phyloP scores from a whole-genome alignment of 2,888 invertebrate genomes.

The Amphipyra berbera region DNA sequence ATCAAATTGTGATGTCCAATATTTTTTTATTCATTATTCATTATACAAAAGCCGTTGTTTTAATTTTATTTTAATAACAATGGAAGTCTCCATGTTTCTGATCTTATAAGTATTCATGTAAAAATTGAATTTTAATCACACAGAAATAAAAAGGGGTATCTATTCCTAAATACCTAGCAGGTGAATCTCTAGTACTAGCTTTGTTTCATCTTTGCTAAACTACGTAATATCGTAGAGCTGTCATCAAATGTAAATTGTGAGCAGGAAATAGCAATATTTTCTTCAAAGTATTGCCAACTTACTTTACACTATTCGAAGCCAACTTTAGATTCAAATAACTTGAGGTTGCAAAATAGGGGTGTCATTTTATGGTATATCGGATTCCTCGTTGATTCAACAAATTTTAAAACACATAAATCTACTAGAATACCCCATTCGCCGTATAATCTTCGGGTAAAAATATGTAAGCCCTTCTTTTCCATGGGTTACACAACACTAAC shows the following conservation, averaged over 20 bases:
- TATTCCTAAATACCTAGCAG: background rate
- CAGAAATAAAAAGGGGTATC: slow-evolving; percentile 1
- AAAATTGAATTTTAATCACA: slow-evolving; percentile 21
- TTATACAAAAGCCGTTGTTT: background rate
- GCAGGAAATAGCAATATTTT: slow-evolving; percentile 37
- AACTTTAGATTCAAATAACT: slow-evolving; percentile 30
- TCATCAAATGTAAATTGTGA: slow-evolving; percentile 46
- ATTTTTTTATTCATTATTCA: background rate
- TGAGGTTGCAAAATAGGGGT: slow-evolving; percentile 10
- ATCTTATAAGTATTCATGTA: slow-evolving; percentile 20
- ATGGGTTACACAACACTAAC: slow-evolving; percentile 5
- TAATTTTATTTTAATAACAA: too few relatives aligned
- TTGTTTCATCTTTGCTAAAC: slow-evolving; percentile 30
- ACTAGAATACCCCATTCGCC: background rate
- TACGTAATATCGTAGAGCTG: slow-evolving; percentile 38
- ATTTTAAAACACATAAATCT: background rate
- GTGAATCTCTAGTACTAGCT: slow-evolving; percentile 29
- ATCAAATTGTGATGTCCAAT: too few relatives aligned
- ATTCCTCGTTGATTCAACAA: background rate
- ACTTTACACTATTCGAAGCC: slow-evolving; percentile 20
- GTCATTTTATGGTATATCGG: background rate
- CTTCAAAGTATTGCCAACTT: slow-evolving; percentile 41
- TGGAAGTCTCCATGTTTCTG: slow-evolving; percentile 23
- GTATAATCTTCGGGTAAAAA: too few relatives aligned
- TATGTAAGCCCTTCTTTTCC: background rate